phyloP scores from a whole-genome alignment of 2,888 invertebrate species.

The Limnephilus marmoratus region DNA sequence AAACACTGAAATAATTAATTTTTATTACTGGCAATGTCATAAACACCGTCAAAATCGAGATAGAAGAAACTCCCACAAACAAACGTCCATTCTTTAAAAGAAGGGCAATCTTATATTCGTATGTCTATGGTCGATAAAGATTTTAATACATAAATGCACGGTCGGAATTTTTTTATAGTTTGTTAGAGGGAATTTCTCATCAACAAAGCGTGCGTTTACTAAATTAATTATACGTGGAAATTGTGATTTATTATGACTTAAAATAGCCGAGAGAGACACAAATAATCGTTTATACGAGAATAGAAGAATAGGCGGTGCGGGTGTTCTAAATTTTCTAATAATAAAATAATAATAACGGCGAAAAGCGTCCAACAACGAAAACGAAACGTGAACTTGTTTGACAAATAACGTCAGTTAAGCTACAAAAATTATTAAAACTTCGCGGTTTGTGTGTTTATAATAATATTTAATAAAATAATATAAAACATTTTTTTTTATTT shows the following conservation, averaged over 20 bases:
- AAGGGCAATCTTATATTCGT: not conserved
- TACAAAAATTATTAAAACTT: too few species aligned
- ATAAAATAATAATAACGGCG: not conserved
- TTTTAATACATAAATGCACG: not conserved
- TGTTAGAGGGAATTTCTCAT: constrained; percentile 1
- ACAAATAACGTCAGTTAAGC: too few species aligned
- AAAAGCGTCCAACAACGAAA: not conserved
- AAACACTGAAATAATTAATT: not conserved
- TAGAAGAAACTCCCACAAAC: not conserved
- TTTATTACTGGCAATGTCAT: not conserved
- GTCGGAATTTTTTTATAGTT: not conserved
- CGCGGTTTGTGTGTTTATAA: too few species aligned
- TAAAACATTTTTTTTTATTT: too few species aligned
- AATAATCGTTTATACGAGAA: not conserved
- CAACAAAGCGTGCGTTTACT: constrained; percentile 34
- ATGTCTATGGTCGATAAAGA: not conserved
- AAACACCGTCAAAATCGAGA: not conserved
- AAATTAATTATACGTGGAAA: constrained; percentile 30
- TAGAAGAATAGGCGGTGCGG: constrained; percentile 12
- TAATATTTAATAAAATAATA: too few species aligned
- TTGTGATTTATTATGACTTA: constrained; percentile 25
- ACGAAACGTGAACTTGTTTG: too few species aligned
- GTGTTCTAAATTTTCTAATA: not conserved
- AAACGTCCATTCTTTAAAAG: not conserved
- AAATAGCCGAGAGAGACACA: constrained; percentile 18